Base-by-base conservation (phyloP, 2,888 invertebrate species). In the Scaptomyza tumidula region DNA sequence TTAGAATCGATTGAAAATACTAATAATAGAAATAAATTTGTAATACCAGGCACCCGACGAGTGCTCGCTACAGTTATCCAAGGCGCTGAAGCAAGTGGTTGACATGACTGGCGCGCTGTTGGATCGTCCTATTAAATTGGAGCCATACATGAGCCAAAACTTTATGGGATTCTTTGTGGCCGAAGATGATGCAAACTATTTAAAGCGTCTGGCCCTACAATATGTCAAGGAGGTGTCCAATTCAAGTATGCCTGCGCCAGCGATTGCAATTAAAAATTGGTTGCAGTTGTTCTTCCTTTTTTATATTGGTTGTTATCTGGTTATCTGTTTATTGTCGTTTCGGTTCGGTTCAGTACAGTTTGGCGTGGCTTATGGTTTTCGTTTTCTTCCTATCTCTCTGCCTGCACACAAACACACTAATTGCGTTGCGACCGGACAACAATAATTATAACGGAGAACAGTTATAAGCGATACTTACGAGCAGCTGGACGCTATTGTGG, bases 81-180 rank as follows among this genome's bases (percentile, higher is more conserved):
- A 94, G 90, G 94, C 95, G n/a, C 92, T 96, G 16, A 95, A 96
- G 88, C 94, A 94, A 87, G 94, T 96, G n/a, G 94, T 96, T 79
- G 95, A 96, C 76, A 94, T 93, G 90, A 94, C 95, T 33, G 95
- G 96, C 2, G 94, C 95, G 46, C 93, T 94, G 49, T 93, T 96
- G 27, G 94, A 94, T 78, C 94, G 94, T 64, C 94, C 95, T 0
- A 92, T 96, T 6, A 95, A 95, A 84, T 92, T 98, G 53, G 97
- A 98, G 91, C 95, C 96, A 0, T 97, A 97, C 88, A 94, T 96
- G 52, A 97, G 97, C 31, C 95, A 95, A 16, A 97, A 97, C 92
- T 98, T 97, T 90, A 97, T 98, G 95, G 98, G 98, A 0, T 94
- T 97, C 52, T 98, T 98, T 92, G 95, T 98, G 2, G 95, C 95